Evolutionary conservation across 2,797 vertebrate species (phyloP), one percentile per base, ranked within the genome.

Genomic region (Ciconia nigra): DNA sequence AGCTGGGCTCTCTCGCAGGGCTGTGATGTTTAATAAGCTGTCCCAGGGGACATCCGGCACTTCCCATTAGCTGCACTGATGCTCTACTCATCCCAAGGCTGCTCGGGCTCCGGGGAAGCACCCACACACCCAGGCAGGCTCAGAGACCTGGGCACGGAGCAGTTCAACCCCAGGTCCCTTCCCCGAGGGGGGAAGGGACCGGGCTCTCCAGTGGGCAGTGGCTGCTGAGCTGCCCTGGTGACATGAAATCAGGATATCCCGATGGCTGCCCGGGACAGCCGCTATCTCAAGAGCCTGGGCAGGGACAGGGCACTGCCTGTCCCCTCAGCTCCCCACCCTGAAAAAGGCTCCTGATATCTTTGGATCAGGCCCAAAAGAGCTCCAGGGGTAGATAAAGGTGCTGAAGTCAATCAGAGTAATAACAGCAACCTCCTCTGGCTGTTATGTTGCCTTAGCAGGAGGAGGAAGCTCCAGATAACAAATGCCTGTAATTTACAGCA

Each of bases 71-170:
- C 47, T 29, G 46, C 15, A 2, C 57, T 26, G 71, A 13, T 51
- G 57, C 62, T 81, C 21, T 0, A 0, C 63, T 6, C 22, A 2
- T 42, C 44, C 78, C 0, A 1, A 55, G 21, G 58, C 86, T 47
- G 28, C 61, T 20, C 4, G 0, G 83, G 80, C 89, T 81, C 25
- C 6, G 0, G 16, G 42, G 44, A 15, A 54, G 19, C 0, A 4
- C 42, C 65, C 4, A 3, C 47, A 25, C 5, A 5, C 7, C 26
- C 85, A 19, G 63, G 25, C 37, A 28, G 54, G 28, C 18, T 63
- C 67, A 17, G 58, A 69, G 62, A 24, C 10, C n/a, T 4, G 3
- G 33, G 31, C 4, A 39, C 3, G 14, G 63, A 39, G 41, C 1
- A 2, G 49, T 1, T 49, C 61, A n/a, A 3, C 33, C 42, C 55